These are phyloP conservation scores for Protomyctophum bolini DNA, from an alignment of 2,113 vertebrate genomes.

Conservation along the genomic window DNA sequence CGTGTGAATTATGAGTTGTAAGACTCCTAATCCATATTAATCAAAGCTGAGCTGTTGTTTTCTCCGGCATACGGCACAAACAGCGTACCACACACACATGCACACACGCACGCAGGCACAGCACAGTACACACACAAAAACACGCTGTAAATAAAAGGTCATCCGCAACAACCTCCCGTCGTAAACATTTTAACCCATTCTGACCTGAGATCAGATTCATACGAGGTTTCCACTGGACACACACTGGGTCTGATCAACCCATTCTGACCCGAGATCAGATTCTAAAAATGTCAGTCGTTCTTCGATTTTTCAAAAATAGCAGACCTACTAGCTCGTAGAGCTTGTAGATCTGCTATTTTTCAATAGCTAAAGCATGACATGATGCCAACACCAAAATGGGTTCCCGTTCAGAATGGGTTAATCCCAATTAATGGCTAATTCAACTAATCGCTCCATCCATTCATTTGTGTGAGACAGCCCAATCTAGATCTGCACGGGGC, in stretches of 20 bases:
- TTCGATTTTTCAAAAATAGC: too few relatives aligned
- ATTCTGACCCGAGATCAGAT: too few relatives aligned
- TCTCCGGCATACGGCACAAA: conserved; percentile 31
- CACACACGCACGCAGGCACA: neutral
- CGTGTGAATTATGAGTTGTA: conserved; percentile 65
- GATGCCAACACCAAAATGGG: too few relatives aligned
- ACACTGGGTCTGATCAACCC: too few relatives aligned
- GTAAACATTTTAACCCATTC: conserved; percentile 70
- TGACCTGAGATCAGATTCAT: too few relatives aligned
- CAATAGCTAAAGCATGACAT: too few relatives aligned
- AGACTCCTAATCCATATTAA: conserved; percentile 73
- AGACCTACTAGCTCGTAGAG: too few relatives aligned
- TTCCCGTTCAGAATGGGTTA: too few relatives aligned
- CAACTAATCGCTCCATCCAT: conserved; percentile 40
- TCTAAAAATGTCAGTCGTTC: too few relatives aligned
- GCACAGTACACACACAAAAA: conserved; percentile 6
- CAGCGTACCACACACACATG: conserved; percentile 3
- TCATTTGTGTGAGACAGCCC: conserved; percentile 13
- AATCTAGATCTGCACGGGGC: conserved; percentile 25
- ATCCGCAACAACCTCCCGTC: conserved; percentile 53
- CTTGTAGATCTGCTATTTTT: too few relatives aligned
- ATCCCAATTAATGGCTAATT: conserved; percentile 70
- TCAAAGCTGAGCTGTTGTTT: conserved; percentile 73
- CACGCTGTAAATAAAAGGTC: conserved; percentile 55
- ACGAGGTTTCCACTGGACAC: too few relatives aligned